Evolutionary conservation across 37 sponge, comb jelly and placozoan species (phyloP), one percentile per base, ranked within the genome.

Genomic region (Tethya wilhelma): DNA sequence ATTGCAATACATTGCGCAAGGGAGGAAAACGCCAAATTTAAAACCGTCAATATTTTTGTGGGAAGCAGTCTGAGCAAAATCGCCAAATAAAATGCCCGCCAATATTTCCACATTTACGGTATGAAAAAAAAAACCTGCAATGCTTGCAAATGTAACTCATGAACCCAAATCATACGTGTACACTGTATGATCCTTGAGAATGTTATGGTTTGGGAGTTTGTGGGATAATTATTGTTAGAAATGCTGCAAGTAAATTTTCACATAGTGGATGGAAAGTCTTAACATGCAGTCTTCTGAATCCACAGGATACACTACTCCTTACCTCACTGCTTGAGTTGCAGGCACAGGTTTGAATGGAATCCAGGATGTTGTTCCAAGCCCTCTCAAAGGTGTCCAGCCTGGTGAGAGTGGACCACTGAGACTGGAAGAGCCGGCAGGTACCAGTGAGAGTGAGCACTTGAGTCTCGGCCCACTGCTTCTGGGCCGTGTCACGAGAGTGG

Each of bases 401-500:
- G 9, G 30, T 63, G 37, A 94, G 80, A n/a, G 73, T 42, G 36
- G 17, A 3, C 84, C 88, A 83, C 9, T 85, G 74, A 22, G 90
- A 59, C 75, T 94, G 93, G 59, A 95, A 82, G 22, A 95, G 67
- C 37, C 90, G 53, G n/a, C 84, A 76, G 41, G 65, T 69, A 14
- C 90, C 84, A 36, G 55, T 78, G 40, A 83, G 71, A 4, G 67
- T 70, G 38, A 85, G 62, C 34, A 78, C 82, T 79, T 92, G 93
- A 20, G 99, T 96, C 83, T 98, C 96, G 38, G 96, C 99, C 99
- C 99, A 98, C 80, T 98, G 99, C 70, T 98, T 98, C 65, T 88
- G 87, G 37, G 84, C 97, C 5, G 99, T 94, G 88, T 98, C 82
- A 31, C 99, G 64, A 20, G 93, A 62, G 75, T 98, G 96, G 69